Evolutionary conservation across 2,888 invertebrate genomes (phyloP).

Genomic region (Lasioglossum pauxillum): DNA sequence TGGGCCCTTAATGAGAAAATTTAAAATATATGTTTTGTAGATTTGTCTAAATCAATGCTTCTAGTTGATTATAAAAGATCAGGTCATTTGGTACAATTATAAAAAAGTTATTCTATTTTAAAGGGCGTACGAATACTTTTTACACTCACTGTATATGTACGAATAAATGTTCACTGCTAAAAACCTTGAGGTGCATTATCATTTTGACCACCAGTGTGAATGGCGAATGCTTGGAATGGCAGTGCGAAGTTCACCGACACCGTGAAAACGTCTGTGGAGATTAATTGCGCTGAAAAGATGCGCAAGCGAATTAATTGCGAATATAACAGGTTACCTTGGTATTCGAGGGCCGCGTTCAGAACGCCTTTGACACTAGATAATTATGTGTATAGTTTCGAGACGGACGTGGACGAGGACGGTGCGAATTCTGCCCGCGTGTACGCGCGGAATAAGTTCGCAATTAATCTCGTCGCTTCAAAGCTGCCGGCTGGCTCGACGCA

Average conservation of each 20-base stretch:
- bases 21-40: too few relatives aligned
- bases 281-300: background rate
- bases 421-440: conserved; percentile 1
- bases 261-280: background rate
- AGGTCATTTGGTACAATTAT: too few relatives aligned
- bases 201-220: background rate
- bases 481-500: background rate
- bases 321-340: background rate
- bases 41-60: too few relatives aligned
- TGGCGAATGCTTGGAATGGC: background rate
- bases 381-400: conserved; percentile 26
- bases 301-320: conserved; percentile 30
- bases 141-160: too few relatives aligned
- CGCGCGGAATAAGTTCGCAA: conserved; percentile 28
- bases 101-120: too few relatives aligned
- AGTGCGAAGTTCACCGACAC: background rate
- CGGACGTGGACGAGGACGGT: background rate
- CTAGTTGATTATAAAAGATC: too few relatives aligned
- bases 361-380: conserved; percentile 31
- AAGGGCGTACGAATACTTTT: too few relatives aligned
- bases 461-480: conserved; percentile 42
- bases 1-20: too few relatives aligned
- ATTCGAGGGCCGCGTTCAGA: background rate
- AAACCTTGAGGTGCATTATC: too few relatives aligned
- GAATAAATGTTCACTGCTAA: too few relatives aligned